A percentile compares a stretch with the other conserved stretches of the same genome.
phyloP scores from a whole-genome alignment of 2,888 invertebrate species.

The Smittia aterrima region DNA sequence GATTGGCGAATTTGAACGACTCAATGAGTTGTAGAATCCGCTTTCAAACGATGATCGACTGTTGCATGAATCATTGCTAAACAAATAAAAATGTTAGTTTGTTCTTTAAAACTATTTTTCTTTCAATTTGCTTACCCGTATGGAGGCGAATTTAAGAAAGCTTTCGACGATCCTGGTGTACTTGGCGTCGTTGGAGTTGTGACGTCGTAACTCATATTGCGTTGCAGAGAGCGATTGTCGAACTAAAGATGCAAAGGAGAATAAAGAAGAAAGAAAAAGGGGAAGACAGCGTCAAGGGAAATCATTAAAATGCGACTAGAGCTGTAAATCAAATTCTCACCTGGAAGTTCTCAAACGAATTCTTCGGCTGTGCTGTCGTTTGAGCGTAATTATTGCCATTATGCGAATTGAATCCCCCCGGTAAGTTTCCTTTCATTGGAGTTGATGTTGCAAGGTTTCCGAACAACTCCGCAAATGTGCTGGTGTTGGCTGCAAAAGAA shows the following conservation, averaged over 20 bases:
- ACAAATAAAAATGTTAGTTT: not conserved
- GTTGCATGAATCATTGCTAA: conserved; percentile 30
- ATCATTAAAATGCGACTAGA: conserved; percentile 25
- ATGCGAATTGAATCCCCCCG: conserved; percentile 16
- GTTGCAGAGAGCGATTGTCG: conserved; percentile 53
- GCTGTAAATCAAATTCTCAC: not conserved
- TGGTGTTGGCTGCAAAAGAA: not conserved
- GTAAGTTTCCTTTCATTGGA: not conserved
- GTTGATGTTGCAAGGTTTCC: conserved; percentile 10
- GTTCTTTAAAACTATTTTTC: too few relatives aligned
- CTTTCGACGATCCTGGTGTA: conserved; percentile 52
- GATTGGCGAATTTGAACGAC: conserved; percentile 52
- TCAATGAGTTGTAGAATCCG: conserved; percentile 42
- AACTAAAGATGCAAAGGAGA: too few relatives aligned
- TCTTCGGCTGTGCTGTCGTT: conserved; percentile 13
- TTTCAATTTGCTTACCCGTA: conserved; percentile 49
- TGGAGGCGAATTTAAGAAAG: conserved; percentile 53
- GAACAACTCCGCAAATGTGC: conserved; percentile 24
- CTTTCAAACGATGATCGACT: not conserved
- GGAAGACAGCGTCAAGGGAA: conserved; percentile 8
- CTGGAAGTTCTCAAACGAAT: conserved; percentile 34
- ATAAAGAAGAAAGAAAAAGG: not conserved
- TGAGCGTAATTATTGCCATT: conserved; percentile 18
- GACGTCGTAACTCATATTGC: conserved; percentile 53
- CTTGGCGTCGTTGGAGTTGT: conserved; percentile 54